A percentile compares a stretch with the other conserved stretches of the same genome.
These are phyloP conservation scores for Phortica variegata DNA, from an alignment of 1,140 invertebrate genomes.

Conservation along the genomic window DNA sequence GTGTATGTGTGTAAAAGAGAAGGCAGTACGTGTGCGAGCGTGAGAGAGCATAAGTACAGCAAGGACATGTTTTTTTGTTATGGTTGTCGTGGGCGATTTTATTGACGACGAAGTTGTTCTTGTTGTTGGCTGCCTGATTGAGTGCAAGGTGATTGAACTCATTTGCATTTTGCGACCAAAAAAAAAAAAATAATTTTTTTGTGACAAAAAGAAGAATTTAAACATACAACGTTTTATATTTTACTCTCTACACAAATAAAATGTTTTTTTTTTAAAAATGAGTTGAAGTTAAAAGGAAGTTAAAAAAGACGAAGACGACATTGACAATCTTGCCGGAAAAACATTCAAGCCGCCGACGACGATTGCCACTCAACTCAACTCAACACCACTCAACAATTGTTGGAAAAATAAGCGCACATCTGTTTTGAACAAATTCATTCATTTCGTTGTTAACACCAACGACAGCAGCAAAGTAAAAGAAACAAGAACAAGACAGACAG, in stretches of 20 bases:
- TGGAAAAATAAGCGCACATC: constrained; percentile 34
- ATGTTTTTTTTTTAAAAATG: constrained; percentile 6
- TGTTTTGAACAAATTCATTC: constrained; percentile 44
- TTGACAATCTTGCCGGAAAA: not conserved
- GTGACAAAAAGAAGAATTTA: too few relatives aligned
- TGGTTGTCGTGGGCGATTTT: too few relatives aligned
- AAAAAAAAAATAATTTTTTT: constrained; percentile 19
- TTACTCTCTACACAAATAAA: too few relatives aligned
- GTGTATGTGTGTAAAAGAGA: too few relatives aligned
- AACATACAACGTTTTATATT: too few relatives aligned
- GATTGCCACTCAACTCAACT: not conserved
- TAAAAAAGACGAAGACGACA: not conserved
- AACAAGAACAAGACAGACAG: constrained; percentile 3
- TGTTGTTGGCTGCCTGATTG: constrained; percentile 22
- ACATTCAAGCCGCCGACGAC: not conserved
- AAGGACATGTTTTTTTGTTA: too few relatives aligned
- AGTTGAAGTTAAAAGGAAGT: too few relatives aligned
- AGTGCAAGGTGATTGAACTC: constrained; percentile 42
- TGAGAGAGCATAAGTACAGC: too few relatives aligned
- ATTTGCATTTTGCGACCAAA: constrained; percentile 43
- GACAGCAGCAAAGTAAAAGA: constrained; percentile 10
- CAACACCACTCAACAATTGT: too few relatives aligned
- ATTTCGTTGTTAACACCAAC: constrained; percentile 31
- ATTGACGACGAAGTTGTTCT: too few relatives aligned
- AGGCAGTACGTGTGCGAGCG: too few relatives aligned